These are phyloP conservation scores for Drymodes brunneopygia DNA, from an alignment of 2,113 vertebrate species.

Conservation along the genomic window DNA sequence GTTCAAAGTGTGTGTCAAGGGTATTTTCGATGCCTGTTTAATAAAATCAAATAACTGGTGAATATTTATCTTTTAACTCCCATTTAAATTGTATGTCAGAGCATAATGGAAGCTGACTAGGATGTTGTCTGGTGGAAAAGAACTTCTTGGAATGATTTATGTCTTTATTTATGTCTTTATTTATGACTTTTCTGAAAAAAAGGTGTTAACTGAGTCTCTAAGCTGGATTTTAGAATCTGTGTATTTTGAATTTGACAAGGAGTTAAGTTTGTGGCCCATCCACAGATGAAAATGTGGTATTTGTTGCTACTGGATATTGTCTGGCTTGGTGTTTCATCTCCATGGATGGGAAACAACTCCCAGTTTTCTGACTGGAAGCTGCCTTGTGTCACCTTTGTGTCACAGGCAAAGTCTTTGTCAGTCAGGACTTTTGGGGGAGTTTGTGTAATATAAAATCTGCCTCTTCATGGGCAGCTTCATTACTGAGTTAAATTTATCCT, in stretches of 20 bases:
- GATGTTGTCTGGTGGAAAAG: background rate
- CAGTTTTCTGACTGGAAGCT: rapidly evolving
- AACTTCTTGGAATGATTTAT: background rate
- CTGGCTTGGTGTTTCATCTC: background rate
- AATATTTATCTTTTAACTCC: background rate
- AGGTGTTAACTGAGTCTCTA: background rate
- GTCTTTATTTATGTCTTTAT: background rate
- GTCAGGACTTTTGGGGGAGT: background rate
- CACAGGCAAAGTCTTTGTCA: background rate
- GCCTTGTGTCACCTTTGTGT: rapidly evolving
- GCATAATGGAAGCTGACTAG: background rate
- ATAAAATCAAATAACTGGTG: background rate
- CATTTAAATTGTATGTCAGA: background rate
- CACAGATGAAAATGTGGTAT: background rate
- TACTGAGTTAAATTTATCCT: background rate
- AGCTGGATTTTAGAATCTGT: background rate
- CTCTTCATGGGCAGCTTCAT: background rate
- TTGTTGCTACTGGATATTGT: background rate
- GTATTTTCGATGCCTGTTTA: background rate
- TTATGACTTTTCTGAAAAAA: background rate
- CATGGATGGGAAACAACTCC: rapidly evolving
- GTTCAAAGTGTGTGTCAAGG: background rate
- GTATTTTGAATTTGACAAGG: background rate
- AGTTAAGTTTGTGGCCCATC: background rate
- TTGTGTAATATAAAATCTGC: background rate